Evolutionary conservation across 2,113 vertebrate species (phyloP), one percentile per base, ranked within the genome.

Genomic region (Bos indicus): DNA sequence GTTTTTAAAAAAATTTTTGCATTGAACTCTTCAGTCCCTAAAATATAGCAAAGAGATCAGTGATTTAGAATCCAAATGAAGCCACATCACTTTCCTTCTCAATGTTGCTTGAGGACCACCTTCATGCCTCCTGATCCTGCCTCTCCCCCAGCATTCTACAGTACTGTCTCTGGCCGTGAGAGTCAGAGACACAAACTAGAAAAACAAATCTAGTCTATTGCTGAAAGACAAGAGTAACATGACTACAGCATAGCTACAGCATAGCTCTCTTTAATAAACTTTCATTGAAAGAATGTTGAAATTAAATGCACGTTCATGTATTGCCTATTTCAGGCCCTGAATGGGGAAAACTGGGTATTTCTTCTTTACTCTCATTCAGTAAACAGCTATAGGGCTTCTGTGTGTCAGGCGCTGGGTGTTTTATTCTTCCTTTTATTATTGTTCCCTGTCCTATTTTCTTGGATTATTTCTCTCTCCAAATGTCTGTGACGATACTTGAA

Each of bases 401-500:
- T 51, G 80, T 83, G 71, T 80, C 80, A 90, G 91, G 67, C 71
- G n/a, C 91, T 19, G 60, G 3, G 36, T 26, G 26, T 40, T 87
- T 48, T 57, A 93, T 82, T 96, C 52, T 46, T 87, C 62, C 23
- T 10, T 95, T 87, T 94, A 48, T 95, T 88, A 96, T n/a, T 89
- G 48, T 90, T 54, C 60, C 9, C 56, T 94, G n/a, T 91, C 48
- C 67, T 71, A 3, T 82, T 95, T 89, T 54, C 46, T 92, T 89
- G 43, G 36, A 86, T 83, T 86, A 48, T 83, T 85, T 86, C 71
- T 88, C n/a, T 59, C 40, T 85, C 52, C 30, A 40, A 74, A 12
- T 52, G 26, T 95, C n/a, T 74, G 23, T 74, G 60, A 14, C 36
- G 36, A 52, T 52, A 12, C 36, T 43, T 40, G 6, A n/a, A 56